phyloP scores from a whole-genome alignment of 2,797 vertebrate species.

The Clarias fuscus region DNA sequence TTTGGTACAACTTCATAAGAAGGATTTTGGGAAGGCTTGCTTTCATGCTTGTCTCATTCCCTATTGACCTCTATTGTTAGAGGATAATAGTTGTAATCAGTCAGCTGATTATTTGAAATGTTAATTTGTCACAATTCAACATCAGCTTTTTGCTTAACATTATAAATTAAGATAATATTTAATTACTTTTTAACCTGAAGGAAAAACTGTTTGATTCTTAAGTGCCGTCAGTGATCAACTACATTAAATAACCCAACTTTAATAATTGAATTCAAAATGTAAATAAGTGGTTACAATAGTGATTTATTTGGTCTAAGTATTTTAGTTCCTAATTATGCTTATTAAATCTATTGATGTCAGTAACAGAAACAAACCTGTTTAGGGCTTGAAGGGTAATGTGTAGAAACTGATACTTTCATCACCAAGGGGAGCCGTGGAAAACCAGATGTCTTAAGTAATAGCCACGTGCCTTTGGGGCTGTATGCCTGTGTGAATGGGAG shows the following conservation, averaged over 20 bases:
- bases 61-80: too few relatives aligned
- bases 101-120: neutral
- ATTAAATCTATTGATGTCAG: neutral
- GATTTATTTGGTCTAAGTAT: neutral
- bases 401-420: neutral
- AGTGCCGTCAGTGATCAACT: neutral
- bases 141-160: neutral
- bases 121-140: neutral
- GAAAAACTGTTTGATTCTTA: conserved; percentile 39
- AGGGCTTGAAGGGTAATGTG: neutral
- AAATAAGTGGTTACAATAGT: neutral
- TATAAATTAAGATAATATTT: neutral
- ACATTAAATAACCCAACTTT: neutral
- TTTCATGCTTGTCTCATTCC: too few relatives aligned
- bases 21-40: too few relatives aligned
- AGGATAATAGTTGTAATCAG: too few relatives aligned
- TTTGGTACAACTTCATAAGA: too few relatives aligned
- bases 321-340: neutral
- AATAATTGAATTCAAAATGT: neutral
- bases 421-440: neutral
- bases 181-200: conserved; percentile 8
- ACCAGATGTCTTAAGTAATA: too few relatives aligned
- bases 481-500: neutral
- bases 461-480: neutral
- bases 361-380: neutral